Evolutionary conservation across 2,113 vertebrate genomes (phyloP).

Genomic region (Steatornis caripensis): DNA sequence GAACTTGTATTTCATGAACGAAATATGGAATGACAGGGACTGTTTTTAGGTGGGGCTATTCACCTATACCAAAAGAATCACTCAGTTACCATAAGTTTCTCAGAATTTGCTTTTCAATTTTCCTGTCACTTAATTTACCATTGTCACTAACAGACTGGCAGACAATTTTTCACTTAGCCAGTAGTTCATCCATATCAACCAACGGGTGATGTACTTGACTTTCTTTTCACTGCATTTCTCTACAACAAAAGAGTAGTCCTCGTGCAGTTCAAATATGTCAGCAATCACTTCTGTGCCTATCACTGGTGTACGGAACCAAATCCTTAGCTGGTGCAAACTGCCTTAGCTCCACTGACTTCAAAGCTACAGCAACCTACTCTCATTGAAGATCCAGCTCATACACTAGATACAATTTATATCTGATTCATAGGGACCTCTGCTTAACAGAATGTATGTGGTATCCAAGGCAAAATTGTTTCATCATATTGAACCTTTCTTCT

Average conservation of each 20-base stretch:
- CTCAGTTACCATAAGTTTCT: background rate
- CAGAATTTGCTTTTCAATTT: background rate
- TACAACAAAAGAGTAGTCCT: background rate
- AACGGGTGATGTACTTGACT: background rate
- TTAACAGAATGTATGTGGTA: fast-evolving
- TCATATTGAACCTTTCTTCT: background rate
- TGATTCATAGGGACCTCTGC: background rate
- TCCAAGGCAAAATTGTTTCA: background rate
- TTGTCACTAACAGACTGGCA: background rate
- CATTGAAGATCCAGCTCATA: background rate
- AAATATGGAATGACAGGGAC: background rate
- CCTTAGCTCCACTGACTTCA: background rate
- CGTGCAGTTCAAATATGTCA: background rate
- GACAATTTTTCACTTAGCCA: background rate
- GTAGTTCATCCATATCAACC: background rate
- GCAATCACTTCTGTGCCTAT: background rate
- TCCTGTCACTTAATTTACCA: background rate
- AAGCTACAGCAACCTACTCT: background rate
- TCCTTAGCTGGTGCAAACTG: background rate
- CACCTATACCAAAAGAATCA: background rate
- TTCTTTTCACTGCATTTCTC: background rate
- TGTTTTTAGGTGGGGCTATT: background rate
- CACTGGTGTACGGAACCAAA: background rate
- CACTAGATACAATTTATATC: fast-evolving
- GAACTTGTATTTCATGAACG: background rate